These are phyloP conservation scores for Centropyge bicolor DNA, from an alignment of 2,797 vertebrate species.

Conservation along the genomic window DNA sequence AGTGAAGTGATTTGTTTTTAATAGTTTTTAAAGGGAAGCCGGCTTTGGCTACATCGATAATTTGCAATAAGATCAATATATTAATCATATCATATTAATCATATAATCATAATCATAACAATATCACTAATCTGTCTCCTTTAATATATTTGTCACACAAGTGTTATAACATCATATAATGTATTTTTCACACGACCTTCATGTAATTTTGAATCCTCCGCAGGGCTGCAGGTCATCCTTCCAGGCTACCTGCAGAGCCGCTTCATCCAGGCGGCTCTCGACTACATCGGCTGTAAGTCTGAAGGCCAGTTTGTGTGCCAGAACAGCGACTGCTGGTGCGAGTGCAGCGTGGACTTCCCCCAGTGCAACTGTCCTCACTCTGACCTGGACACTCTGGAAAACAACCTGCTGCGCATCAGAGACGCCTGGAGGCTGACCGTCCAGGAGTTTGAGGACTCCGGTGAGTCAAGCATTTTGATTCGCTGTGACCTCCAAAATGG, in stretches of 20 bases:
- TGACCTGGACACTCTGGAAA: conserved; percentile 93
- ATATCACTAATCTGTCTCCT: neutral
- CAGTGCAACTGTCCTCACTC: conserved; percentile 95
- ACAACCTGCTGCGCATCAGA: conserved; percentile 88
- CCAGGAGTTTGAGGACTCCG: conserved; percentile 94
- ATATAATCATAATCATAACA: neutral
- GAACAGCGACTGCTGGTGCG: conserved; percentile 95
- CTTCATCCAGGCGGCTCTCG: conserved; percentile 94
- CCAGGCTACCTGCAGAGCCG: conserved; percentile 91
- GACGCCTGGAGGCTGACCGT: conserved; percentile 90
- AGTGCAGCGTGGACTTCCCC: conserved; percentile 89
- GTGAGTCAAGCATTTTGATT: conserved; percentile 77
- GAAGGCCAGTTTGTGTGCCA: conserved; percentile 95
- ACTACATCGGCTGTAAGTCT: conserved; percentile 95
- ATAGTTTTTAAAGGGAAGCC: neutral
- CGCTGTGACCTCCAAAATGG: conserved; percentile 13
- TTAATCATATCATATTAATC: too few species aligned
- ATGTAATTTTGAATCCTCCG: neutral
- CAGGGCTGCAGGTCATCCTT: conserved; percentile 94
- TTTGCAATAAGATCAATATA: neutral
- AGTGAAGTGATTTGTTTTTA: neutral
- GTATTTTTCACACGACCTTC: neutral
- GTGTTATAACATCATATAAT: neutral
- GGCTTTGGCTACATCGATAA: neutral
- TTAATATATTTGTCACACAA: neutral